Evolutionary conservation across 2,888 invertebrate species (phyloP).

Genomic region (Cerastis rubricosa): DNA sequence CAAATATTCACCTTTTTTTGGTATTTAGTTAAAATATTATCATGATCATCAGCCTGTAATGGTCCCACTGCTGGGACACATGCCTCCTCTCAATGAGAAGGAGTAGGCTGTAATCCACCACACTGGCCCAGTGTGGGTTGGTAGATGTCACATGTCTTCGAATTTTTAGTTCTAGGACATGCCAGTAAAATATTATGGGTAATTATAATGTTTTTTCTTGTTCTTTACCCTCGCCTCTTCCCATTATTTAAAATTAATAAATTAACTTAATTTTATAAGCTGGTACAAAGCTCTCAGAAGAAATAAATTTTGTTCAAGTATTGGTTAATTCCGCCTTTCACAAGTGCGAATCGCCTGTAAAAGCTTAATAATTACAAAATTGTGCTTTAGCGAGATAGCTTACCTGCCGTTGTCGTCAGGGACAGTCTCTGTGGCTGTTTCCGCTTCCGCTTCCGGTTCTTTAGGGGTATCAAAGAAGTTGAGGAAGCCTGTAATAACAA

Average conservation of each 20-base stretch:
- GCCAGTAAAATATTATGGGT: too few species aligned
- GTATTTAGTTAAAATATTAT: neutral
- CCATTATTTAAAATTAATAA: too few species aligned
- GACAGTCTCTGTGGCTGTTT: constrained; percentile 28
- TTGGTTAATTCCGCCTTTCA: neutral
- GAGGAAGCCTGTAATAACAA: constrained; percentile 14
- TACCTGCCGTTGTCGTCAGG: constrained; percentile 37
- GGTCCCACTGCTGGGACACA: too few species aligned
- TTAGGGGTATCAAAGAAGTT: neutral
- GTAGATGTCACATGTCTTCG: too few species aligned
- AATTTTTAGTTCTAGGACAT: too few species aligned
- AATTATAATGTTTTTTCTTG: too few species aligned
- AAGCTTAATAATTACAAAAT: neutral
- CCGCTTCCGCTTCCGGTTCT: constrained; percentile 30
- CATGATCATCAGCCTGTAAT: too few species aligned
- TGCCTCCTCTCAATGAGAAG: too few species aligned
- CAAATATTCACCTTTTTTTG: neutral
- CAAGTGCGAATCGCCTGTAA: neutral
- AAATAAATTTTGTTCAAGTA: neutral
- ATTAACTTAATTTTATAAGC: too few species aligned
- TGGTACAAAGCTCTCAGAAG: neutral
- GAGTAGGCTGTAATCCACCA: too few species aligned
- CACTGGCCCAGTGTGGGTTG: too few species aligned
- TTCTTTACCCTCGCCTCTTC: too few species aligned
- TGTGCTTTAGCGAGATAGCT: neutral